A percentile compares a stretch with the other conserved stretches of the same genome.
These are phyloP conservation scores for Enchytraeus crypticus DNA, from an alignment of 2,888 invertebrate genomes.

Conservation along the genomic window DNA sequence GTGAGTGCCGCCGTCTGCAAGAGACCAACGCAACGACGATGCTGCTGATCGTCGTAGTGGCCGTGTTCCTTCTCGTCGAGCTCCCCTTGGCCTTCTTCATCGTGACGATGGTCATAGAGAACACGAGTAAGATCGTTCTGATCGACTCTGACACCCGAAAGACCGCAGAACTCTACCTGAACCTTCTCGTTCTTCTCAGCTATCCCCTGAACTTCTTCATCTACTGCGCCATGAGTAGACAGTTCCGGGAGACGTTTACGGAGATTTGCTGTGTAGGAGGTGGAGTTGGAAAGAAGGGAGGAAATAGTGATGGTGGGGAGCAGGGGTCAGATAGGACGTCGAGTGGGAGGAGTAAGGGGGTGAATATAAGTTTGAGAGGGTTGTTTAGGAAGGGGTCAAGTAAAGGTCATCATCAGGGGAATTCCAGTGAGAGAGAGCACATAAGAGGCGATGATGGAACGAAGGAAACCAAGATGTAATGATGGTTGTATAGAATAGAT, in stretches of 20 bases:
- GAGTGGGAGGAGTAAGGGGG: no score
- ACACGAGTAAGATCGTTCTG: constrained; percentile 28
- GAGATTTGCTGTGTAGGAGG: constrained; percentile 47
- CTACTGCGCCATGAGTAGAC: constrained; percentile 88
- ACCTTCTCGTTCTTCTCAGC: constrained; percentile 80
- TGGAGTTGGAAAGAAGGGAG: constrained; percentile 21
- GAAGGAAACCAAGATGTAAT: no score
- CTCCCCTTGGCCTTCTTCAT: constrained; percentile 49
- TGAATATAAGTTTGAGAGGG: no score
- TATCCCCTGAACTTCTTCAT: constrained; percentile 90
- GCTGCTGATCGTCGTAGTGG: constrained; percentile 36
- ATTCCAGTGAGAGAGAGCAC: no score
- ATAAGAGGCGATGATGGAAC: no score
- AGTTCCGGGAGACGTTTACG: constrained; percentile 86
- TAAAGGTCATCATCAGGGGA: no score
- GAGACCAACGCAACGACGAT: constrained; percentile 42
- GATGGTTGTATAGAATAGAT: no score
- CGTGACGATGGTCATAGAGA: constrained; percentile 65
- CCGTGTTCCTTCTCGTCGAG: constrained; percentile 52
- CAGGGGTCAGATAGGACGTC: no score
- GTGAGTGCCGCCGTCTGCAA: constrained; percentile 42
- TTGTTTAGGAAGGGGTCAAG: no score
- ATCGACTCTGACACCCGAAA: background rate
- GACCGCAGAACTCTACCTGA: constrained; percentile 57
- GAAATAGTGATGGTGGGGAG: background rate